phyloP scores from a whole-genome alignment of 30 jellyfish, hydroid and myxozoan genomes.

The Cassiopea andromeda region DNA sequence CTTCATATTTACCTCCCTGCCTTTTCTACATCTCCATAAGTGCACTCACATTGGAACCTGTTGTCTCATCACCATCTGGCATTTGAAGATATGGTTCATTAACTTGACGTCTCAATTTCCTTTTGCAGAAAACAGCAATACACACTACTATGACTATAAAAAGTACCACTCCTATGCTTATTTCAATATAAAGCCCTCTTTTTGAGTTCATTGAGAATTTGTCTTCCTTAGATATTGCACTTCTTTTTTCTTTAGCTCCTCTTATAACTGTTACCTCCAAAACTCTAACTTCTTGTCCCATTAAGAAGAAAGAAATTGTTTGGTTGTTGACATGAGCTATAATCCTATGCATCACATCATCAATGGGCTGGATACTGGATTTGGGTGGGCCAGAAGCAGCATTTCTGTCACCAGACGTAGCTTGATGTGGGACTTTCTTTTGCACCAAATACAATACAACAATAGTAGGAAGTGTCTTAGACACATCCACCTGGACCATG shows the following conservation, averaged over 20 bases:
- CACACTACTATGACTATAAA: not conserved
- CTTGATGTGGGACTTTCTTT: constrained; percentile 30
- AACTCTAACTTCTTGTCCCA: constrained; percentile 58
- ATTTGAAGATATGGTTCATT: constrained; percentile 36
- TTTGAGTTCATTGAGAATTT: constrained; percentile 7
- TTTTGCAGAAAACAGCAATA: not conserved
- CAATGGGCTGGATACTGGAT: constrained; percentile 23
- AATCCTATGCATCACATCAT: constrained; percentile 40
- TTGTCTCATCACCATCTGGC: constrained; percentile 39
- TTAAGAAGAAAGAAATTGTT: constrained; percentile 29
- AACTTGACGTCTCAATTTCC: not conserved
- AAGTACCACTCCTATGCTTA: constrained; percentile 5
- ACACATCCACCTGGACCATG: constrained; percentile 48
- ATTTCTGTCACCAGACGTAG: not conserved
- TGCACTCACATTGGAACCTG: constrained; percentile 9
- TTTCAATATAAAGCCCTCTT: constrained; percentile 33
- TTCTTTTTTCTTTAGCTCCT: constrained; percentile 11
- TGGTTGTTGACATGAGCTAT: constrained; percentile 21
- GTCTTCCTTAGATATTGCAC: not conserved
- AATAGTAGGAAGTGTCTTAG: constrained; percentile 62
- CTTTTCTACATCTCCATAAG: not conserved
- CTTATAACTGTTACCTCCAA: constrained; percentile 47
- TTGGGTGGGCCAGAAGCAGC: not conserved
- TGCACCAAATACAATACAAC: constrained; percentile 66
- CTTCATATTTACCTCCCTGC: not conserved